Conservation (phyloP, 2,888 invertebrate genomes). For the Athripsodes cinereus region DNA sequence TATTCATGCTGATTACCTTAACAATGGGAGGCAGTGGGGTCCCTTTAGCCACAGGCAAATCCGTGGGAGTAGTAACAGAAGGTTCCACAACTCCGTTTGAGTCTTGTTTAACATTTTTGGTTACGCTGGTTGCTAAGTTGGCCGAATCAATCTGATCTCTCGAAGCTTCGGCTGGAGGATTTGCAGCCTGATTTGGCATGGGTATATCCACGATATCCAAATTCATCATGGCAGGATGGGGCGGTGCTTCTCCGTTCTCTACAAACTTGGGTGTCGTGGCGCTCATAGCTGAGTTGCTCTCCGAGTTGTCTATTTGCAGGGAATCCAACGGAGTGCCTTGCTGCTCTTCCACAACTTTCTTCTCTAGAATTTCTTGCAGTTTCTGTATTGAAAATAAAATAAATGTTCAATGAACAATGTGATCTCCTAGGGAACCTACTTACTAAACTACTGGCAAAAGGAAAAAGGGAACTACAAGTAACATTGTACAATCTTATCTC, state of each 20-base stretch:
- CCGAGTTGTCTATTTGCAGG: slow-evolving; percentile 33
- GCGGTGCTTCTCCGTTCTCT: slow-evolving; percentile 39
- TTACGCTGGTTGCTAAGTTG: slow-evolving; percentile 28
- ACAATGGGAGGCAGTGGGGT: slow-evolving; percentile 33
- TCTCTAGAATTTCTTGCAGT: slow-evolving; percentile 62
- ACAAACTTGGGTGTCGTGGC: slow-evolving; percentile 31
- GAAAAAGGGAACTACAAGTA: no score
- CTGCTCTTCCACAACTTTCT: slow-evolving; percentile 52
- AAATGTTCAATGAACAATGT: no score
- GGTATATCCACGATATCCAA: slow-evolving; percentile 66
- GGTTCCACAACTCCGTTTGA: slow-evolving; percentile 23
- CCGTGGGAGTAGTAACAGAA: slow-evolving; percentile 10
- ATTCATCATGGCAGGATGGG: slow-evolving; percentile 27
- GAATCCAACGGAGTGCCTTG: slow-evolving; percentile 25
- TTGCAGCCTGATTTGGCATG: slow-evolving; percentile 47
- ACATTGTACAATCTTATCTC: no score
- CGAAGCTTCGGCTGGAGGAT: slow-evolving; percentile 24
- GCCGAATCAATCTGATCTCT: slow-evolving; percentile 25
- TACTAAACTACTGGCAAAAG: no score
- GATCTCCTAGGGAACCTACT: no score
- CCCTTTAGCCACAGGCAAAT: slow-evolving; percentile 10
- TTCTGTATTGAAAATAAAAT: slow-evolving; percentile 40
- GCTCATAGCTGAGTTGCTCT: slow-evolving; percentile 20
- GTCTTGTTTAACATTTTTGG: slow-evolving; percentile 17
- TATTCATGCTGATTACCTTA: slow-evolving; percentile 29